Evolutionary conservation across 2,888 invertebrate genomes (phyloP), one percentile per base, ranked within the genome.

Genomic region (Agapostemon virescens): DNA sequence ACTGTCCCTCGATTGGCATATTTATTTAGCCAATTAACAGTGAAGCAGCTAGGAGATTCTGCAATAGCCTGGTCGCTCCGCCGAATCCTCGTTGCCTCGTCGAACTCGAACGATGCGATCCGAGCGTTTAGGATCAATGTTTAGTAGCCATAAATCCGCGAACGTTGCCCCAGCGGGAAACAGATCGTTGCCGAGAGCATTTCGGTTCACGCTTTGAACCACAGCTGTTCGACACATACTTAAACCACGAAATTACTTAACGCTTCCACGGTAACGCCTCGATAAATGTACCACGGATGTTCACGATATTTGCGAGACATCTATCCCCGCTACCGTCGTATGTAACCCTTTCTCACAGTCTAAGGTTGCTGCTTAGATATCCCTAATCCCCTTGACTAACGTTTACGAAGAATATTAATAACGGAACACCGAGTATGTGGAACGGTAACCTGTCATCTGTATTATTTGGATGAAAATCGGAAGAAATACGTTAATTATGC

Each of bases 1-100:
- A n/a, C n/a, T n/a, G n/a, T 45, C 68, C 66, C 69, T 45, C 64
- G 68, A 58, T 81, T 52, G 69, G 69, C 67, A 84, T 87, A 86
- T 88, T 88, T 87, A 83, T 82, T 74, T 63, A 74, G 79, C 69
- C 84, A 87, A 88, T 88, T 88, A 87, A 81, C 84, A 38, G 70
- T 23, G 74, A 49, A 68, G 23, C 58, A 30, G 13, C 33, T 38
- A 68, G 40, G 67, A 66, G 63, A 58, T 6, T 17, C 38, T 52
- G 26, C 30, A 64, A 73, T 55, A 33, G 52, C 55, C 30, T 26
- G 11, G 66, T 23, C 69, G 63, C 63, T 81, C 74, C 49, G 30
- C 58, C 36, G 58, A 45, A 30, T 73, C 72, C 69, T 64, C 33
- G 13, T 45, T 5, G 36, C 38, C 61, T 66, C 68, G 73, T 45